These are phyloP conservation scores for Drosophila tsacasi DNA, from an alignment of 1,140 invertebrate species.

Conservation along the genomic window DNA sequence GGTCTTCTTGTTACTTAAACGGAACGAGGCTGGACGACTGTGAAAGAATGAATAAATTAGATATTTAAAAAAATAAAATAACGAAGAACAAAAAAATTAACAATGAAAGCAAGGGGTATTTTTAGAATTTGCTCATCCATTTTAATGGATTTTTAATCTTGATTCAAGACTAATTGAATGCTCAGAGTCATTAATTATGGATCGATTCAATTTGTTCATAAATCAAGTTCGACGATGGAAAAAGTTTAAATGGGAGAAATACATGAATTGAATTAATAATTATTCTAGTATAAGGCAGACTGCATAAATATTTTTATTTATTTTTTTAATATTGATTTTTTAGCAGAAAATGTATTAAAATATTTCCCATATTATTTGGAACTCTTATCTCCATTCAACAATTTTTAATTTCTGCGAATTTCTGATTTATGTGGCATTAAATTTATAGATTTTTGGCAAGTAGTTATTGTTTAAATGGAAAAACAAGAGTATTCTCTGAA, in stretches of 20 bases:
- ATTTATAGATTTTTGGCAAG: background rate
- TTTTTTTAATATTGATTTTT: background rate
- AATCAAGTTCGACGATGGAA: background rate
- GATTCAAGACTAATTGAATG: slow-evolving; percentile 1
- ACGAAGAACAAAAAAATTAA: background rate
- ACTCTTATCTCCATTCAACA: background rate
- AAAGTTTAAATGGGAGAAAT: background rate
- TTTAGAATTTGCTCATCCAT: slow-evolving; percentile 1
- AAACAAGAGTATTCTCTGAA: background rate
- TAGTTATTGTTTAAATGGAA: background rate
- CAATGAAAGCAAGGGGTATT: background rate
- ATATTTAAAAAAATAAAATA: background rate
- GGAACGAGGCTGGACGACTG: slow-evolving; percentile 89
- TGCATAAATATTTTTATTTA: background rate
- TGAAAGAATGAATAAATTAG: slow-evolving; percentile 23
- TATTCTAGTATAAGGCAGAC: background rate
- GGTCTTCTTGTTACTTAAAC: slow-evolving; percentile 87
- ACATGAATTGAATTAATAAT: background rate
- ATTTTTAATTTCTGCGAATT: no score
- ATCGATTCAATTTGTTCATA: slow-evolving; percentile 7
- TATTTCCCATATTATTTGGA: background rate
- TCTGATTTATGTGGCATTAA: background rate
- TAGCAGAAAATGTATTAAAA: background rate
- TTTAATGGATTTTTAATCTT: background rate
- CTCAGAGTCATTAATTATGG: background rate